Evolutionary conservation across 2,113 vertebrate genomes (phyloP).

Genomic region (Fulmarus glacialis): DNA sequence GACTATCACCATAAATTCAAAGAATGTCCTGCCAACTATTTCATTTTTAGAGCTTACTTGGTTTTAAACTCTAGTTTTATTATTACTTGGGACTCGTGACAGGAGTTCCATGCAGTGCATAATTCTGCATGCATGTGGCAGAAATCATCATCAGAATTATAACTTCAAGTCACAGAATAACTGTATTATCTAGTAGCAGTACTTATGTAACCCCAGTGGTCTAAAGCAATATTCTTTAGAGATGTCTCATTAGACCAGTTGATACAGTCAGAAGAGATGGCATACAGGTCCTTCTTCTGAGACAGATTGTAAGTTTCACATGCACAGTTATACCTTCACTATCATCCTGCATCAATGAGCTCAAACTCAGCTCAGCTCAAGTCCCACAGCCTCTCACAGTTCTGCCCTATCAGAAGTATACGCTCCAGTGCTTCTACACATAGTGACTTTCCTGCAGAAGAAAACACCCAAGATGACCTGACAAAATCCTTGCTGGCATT

Average conservation of each 20-base stretch:
- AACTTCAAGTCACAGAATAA: neutral
- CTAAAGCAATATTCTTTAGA: neutral
- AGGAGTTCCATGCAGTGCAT: neutral
- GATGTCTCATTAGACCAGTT: neutral
- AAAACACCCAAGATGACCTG: neutral
- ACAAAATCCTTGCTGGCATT: constrained; percentile 12
- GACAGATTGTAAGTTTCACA: neutral
- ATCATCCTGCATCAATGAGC: neutral
- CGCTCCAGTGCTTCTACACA: neutral
- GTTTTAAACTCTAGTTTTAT: neutral
- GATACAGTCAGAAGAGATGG: neutral
- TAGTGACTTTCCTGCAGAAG: neutral
- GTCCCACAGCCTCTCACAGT: neutral
- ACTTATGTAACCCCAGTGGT: neutral
- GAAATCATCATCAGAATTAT: neutral
- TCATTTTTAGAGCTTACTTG: neutral
- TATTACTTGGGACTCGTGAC: neutral
- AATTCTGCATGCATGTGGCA: neutral
- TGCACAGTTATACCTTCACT: neutral
- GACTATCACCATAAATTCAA: neutral
- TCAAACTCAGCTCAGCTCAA: neutral
- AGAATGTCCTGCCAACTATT: neutral
- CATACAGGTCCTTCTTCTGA: neutral
- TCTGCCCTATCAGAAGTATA: neutral
- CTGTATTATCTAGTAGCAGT: neutral